phyloP scores from a whole-genome alignment of 2,888 invertebrate species.

The Teleogryllus oceanicus region DNA sequence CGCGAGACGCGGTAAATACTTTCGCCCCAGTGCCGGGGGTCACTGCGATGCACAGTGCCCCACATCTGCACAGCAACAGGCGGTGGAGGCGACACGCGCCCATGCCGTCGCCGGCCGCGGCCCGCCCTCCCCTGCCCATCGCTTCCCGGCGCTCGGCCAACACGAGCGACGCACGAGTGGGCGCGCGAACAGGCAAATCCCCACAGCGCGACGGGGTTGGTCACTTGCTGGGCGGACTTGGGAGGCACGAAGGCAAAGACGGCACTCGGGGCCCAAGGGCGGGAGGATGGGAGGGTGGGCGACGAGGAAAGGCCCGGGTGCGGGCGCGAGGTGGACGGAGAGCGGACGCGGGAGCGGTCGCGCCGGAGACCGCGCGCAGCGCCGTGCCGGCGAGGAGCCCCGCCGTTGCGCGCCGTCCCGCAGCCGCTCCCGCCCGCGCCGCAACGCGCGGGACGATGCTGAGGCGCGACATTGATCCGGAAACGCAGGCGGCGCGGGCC shows the following conservation, averaged over 20 bases:
- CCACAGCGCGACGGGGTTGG: background rate
- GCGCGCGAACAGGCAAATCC: background rate
- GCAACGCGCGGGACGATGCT: background rate
- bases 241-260: too few relatives aligned
- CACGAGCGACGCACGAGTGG: background rate
- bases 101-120: too few relatives aligned
- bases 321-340: background rate
- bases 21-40: background rate
- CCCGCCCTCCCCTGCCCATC: too few relatives aligned
- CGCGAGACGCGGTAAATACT: background rate
- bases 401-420: background rate
- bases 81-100: background rate
- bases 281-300: background rate
- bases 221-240: background rate
- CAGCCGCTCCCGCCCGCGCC: background rate
- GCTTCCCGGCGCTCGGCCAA: background rate
- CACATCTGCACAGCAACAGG: background rate
- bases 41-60: background rate
- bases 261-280: background rate
- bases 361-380: background rate
- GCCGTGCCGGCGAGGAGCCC: background rate
- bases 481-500: slow-evolving; percentile 1
- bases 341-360: background rate
- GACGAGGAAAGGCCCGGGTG: background rate
- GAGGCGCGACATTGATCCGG: slow-evolving; percentile 7